Percentiles rank a stretch among this genome's conserved stretches.
Conservation (phyloP, 2,888 invertebrate genomes). For the Coenonympha glycerion region DNA sequence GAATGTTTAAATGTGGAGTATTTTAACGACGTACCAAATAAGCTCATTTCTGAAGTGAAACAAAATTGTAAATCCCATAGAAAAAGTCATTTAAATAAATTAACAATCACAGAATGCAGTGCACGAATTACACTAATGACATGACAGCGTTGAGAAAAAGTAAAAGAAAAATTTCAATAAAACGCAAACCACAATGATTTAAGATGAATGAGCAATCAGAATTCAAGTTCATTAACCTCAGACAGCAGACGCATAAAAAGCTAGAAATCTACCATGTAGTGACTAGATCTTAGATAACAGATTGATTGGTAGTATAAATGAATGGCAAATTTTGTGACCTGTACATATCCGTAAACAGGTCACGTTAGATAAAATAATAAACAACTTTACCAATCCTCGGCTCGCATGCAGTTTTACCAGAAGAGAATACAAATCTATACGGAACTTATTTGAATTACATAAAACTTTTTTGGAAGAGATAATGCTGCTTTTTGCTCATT, state of each 20-base stretch:
- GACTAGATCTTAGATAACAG: slow-evolving; percentile 67
- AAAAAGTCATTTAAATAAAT: slow-evolving; percentile 32
- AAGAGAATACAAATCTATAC: slow-evolving; percentile 45
- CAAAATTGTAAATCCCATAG: slow-evolving; percentile 31
- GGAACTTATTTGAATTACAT: slow-evolving; percentile 35
- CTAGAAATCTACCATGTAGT: slow-evolving; percentile 64
- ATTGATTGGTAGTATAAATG: slow-evolving; percentile 72
- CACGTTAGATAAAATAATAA: slow-evolving; percentile 55
- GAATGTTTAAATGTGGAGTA: slow-evolving; percentile 1
- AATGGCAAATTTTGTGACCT: slow-evolving; percentile 60
- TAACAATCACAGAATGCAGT: slow-evolving; percentile 38
- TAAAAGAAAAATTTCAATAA: slow-evolving; percentile 48
- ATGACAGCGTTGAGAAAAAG: slow-evolving; percentile 45
- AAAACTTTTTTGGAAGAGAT: slow-evolving; percentile 2
- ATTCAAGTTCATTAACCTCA: slow-evolving; percentile 67
- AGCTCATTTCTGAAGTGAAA: not conserved
- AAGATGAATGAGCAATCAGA: slow-evolving; percentile 73
- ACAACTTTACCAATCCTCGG: slow-evolving; percentile 45
- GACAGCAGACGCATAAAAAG: slow-evolving; percentile 72
- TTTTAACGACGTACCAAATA: slow-evolving; percentile 4
- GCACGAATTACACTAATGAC: slow-evolving; percentile 45
- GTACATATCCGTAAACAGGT: slow-evolving; percentile 53
- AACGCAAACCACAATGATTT: slow-evolving; percentile 66
- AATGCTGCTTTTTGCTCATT: too few species aligned
- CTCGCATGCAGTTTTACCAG: slow-evolving; percentile 43